A percentile compares a stretch with the other conserved stretches of the same genome.
Conservation (phyloP, 1,140 invertebrate genomes). For the Drosophila subpulchrella region DNA sequence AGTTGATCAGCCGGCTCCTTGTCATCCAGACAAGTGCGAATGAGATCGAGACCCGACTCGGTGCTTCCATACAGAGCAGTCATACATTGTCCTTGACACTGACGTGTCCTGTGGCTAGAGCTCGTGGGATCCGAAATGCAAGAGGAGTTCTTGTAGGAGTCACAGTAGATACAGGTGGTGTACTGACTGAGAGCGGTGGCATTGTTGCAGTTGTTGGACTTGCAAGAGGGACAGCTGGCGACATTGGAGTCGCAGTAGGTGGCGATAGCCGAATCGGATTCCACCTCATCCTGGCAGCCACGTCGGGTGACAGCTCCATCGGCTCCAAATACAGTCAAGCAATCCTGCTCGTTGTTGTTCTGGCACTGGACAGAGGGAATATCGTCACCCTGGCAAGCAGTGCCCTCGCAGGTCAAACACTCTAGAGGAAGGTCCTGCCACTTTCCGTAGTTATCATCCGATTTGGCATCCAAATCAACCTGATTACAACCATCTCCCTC, state of each 20-base stretch:
- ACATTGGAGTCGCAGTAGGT: slow-evolving; percentile 46
- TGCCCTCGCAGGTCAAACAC: slow-evolving; percentile 55
- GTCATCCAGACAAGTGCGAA: slow-evolving; percentile 75
- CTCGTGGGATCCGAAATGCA: slow-evolving; percentile 58
- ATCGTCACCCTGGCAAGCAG: slow-evolving; percentile 27
- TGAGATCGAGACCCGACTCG: slow-evolving; percentile 56
- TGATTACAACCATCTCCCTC: slow-evolving; percentile 68
- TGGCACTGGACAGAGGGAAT: slow-evolving; percentile 30
- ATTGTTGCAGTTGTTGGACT: slow-evolving; percentile 77
- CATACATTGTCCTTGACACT: slow-evolving; percentile 76
- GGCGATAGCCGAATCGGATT: slow-evolving; percentile 11
- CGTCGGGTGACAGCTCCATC: slow-evolving; percentile 50
- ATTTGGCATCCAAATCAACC: slow-evolving; percentile 40
- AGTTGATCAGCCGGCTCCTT: slow-evolving; percentile 63
- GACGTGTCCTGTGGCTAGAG: slow-evolving; percentile 45
- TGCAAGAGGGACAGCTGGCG: slow-evolving; percentile 64
- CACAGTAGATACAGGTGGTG: slow-evolving; percentile 71
- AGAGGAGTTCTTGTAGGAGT: slow-evolving; percentile 54
- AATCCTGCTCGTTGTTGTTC: slow-evolving; percentile 77
- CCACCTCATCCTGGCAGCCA: slow-evolving; percentile 66
- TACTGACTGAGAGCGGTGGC: slow-evolving; percentile 48
- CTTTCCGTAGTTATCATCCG: slow-evolving; percentile 73
- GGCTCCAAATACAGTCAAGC: slow-evolving; percentile 66
- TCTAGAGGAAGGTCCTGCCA: slow-evolving; percentile 79
- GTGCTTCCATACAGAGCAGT: slow-evolving; percentile 66